Conservation (phyloP, 37 sponge, comb jelly and placozoan species). For the Beroe ovata region DNA sequence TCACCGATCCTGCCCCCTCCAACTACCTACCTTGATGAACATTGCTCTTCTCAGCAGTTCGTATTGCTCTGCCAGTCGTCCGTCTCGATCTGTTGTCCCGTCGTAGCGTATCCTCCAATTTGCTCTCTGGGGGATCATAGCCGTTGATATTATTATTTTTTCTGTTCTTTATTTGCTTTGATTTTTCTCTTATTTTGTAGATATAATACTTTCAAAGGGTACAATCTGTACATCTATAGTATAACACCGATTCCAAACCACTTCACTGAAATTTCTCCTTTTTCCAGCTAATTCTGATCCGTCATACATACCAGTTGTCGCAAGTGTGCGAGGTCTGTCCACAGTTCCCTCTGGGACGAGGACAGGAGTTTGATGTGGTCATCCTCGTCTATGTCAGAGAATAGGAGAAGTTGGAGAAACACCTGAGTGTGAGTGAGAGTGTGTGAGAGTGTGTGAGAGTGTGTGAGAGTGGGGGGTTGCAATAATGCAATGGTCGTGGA, state of each 20-base stretch:
- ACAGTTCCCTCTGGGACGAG: neutral
- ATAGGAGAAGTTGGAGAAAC: conserved; percentile 43
- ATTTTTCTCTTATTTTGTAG: too few species aligned
- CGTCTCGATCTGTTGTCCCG: neutral
- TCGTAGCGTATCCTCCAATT: conserved; percentile 48
- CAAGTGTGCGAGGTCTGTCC: conserved; percentile 16
- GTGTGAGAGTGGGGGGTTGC: neutral
- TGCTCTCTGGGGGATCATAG: too few species aligned
- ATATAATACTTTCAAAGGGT: too few species aligned
- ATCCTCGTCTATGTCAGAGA: conserved; percentile 52
- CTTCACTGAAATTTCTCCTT: too few species aligned
- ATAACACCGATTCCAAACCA: too few species aligned
- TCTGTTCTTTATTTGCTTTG: too few species aligned
- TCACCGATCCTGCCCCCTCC: too few species aligned
- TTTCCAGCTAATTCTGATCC: too few species aligned
- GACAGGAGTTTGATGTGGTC: conserved; percentile 61
- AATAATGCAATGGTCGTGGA: too few species aligned
- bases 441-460: neutral
- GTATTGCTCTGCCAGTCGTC: neutral
- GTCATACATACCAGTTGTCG: conserved; percentile 26
- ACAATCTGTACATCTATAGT: too few species aligned
- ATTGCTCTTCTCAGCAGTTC: conserved; percentile 51
- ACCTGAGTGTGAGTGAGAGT: neutral
- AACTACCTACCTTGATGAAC: conserved; percentile 66
- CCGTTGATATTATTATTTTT: too few species aligned